Conservation (phyloP, 2,797 vertebrate species). For the Gorsachius magnificus region DNA sequence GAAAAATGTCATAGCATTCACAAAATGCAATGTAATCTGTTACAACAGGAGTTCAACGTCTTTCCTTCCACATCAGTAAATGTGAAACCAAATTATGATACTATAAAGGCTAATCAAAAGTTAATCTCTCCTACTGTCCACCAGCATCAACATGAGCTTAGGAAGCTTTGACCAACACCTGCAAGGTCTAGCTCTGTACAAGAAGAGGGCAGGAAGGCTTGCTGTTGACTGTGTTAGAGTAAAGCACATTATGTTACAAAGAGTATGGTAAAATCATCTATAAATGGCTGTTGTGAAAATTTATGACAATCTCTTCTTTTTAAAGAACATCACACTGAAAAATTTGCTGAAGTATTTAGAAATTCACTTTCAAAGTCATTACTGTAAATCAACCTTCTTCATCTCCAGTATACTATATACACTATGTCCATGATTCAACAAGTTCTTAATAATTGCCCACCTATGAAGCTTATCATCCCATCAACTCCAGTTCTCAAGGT, state of each 20-base stretch:
- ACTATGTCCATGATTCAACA: conserved; percentile 16
- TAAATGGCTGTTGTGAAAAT: conserved; percentile 38
- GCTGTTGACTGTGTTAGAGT: background rate
- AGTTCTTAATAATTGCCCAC: conserved; percentile 52
- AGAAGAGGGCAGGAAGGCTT: background rate
- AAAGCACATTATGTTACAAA: conserved; percentile 29
- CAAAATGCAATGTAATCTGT: conserved; percentile 8
- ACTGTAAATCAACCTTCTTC: conserved; percentile 48
- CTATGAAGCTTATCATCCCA: background rate
- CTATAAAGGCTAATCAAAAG: conserved; percentile 34
- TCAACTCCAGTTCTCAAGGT: background rate
- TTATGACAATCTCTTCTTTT: conserved; percentile 21
- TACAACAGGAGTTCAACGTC: background rate
- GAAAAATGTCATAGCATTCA: conserved; percentile 33
- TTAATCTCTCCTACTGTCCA: conserved; percentile 14
- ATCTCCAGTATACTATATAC: background rate
- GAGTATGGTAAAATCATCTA: conserved; percentile 52
- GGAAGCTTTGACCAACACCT: conserved; percentile 41
- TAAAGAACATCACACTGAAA: conserved; percentile 31
- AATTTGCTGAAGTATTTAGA: conserved; percentile 22
- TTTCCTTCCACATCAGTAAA: background rate
- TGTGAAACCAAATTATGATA: background rate
- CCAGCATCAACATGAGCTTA: background rate
- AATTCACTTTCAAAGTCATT: conserved; percentile 31
- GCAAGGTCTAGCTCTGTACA: conserved; percentile 15